Base-by-base conservation (phyloP, 1,140 invertebrate species). In the Trichomalopsis sarcophagae region DNA sequence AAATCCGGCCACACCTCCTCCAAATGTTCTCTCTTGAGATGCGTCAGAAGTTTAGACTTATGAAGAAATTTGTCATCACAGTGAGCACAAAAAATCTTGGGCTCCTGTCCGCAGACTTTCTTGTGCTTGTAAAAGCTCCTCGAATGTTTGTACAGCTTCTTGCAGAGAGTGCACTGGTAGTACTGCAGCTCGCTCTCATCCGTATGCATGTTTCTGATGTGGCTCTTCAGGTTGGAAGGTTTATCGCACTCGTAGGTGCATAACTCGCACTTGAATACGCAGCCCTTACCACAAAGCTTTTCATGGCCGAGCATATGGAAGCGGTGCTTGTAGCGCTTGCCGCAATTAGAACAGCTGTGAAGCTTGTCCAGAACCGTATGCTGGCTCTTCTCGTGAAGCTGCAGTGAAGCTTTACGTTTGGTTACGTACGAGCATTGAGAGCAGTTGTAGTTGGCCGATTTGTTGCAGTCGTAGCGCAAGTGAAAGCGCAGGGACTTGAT, bases 401-500 rank as follows among this genome's bases (percentile, higher is more conserved):
- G 50, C 1, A 83, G 7, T 10, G 50, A 44, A 0, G 73, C 81
- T 9, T 83, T 83, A 33, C 81, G 73, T 1, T 50, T 77, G 4
- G 81, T 68, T 14, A 47, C 66, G 36, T 83, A 83, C 0, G 76
- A 74, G 17, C 81, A 83, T 2, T 66, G 2, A 1, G 23, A n/a
- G 17, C 81, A 83, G 2, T 77, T 1, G 14, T 27, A 77, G 0
- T 0, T 27, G 2, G 73, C 55, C 3, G 40, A 36, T 27, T 83
- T 83, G 21, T 76, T 47, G 13, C 81, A 83, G 2, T 83, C 33
- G 23, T 83, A 23, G 7, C 40, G 55, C 36, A 76, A 11, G 27
- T 83, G 81, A 27, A 27, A 83, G 7, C 81, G 73, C 7, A 83
- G 23, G 0, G 81, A 83, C 6, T 83, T 76, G 2, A 83, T 68